phyloP scores from a whole-genome alignment of 2,113 vertebrate genomes.

The Cebus imitator region DNA sequence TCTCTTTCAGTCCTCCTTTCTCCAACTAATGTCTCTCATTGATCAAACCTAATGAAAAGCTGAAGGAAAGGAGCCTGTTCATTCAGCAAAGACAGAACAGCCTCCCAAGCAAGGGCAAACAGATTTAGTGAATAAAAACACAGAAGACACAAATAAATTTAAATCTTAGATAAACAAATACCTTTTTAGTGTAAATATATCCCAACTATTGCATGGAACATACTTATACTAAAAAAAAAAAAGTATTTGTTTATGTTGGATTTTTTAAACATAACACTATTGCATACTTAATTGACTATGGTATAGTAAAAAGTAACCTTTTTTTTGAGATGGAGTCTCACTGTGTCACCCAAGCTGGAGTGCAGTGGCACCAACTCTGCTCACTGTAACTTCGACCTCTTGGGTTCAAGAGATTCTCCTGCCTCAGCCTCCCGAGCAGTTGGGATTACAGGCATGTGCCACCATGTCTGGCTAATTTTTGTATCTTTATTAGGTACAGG shows the following conservation, averaged over 20 bases:
- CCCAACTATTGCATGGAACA: neutral
- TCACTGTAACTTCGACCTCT: no score
- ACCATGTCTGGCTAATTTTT: no score
- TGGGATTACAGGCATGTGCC: no score
- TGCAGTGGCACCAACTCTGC: no score
- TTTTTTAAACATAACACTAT: neutral
- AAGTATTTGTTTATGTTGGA: neutral
- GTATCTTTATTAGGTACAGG: no score
- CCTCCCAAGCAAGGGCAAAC: neutral
- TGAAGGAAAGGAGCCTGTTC: neutral
- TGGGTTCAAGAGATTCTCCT: no score
- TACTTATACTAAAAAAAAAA: neutral
- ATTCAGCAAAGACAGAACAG: neutral
- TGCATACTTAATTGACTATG: neutral
- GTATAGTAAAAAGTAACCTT: neutral
- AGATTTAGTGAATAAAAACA: neutral
- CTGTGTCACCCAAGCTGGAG: no score
- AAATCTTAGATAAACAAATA: neutral
- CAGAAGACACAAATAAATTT: neutral
- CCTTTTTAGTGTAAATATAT: neutral
- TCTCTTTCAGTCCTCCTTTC: no score
- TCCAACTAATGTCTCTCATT: neutral
- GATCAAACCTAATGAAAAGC: neutral
- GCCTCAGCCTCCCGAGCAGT: no score
- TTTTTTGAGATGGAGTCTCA: neutral